Evolutionary conservation across 1,140 invertebrate genomes (phyloP).

Genomic region (Drosophila aff.): DNA sequence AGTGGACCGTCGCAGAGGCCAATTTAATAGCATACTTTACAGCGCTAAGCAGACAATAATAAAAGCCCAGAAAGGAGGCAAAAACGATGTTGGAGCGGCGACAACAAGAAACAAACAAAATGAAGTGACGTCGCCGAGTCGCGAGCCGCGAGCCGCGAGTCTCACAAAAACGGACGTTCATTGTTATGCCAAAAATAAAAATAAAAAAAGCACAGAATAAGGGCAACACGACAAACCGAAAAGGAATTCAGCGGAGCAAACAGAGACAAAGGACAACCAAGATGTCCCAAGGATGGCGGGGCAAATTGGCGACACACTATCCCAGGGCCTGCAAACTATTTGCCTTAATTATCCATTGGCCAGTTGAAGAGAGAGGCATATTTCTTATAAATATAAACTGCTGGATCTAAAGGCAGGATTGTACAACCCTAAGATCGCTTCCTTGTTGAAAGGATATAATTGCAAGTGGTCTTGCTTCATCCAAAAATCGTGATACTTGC

Average conservation of each 20-base stretch:
- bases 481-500: neutral
- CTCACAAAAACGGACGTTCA: constrained; percentile 75
- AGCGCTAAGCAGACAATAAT: constrained; percentile 75
- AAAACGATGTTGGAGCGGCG: constrained; percentile 17
- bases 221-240: constrained; percentile 65
- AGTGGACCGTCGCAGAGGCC: constrained; percentile 45
- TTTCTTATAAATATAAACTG: neutral
- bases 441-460: neutral
- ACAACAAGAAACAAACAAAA: constrained; percentile 75
- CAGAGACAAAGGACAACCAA: constrained; percentile 35
- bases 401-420: neutral
- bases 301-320: constrained; percentile 21
- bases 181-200: constrained; percentile 77
- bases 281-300: constrained; percentile 2
- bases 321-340: neutral
- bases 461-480: neutral
- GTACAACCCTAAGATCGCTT: too few species aligned
- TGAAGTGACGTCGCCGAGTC: constrained; percentile 73
- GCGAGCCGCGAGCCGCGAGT: neutral
- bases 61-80: constrained; percentile 17
- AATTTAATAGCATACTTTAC: constrained; percentile 84
- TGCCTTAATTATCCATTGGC: neutral
- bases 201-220: neutral
- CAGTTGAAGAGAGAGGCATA: neutral
- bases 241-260: constrained; percentile 43